A percentile compares a stretch with the other conserved stretches of the same genome.
Conservation (phyloP, 2,888 invertebrate species). For the Dioctria rufipes region DNA sequence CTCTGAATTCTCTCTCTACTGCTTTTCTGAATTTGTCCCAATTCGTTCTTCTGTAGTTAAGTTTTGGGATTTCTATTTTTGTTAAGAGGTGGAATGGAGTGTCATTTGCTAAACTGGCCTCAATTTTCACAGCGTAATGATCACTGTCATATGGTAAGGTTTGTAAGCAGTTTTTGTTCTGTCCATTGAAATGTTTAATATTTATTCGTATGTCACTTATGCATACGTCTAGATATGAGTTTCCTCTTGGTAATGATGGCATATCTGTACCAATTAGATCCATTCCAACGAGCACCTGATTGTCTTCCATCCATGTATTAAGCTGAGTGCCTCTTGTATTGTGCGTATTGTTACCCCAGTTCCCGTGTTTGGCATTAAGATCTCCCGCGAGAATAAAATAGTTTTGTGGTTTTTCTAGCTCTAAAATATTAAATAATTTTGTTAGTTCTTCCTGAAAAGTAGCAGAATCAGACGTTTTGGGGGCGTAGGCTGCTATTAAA, state of each 20-base stretch:
- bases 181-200: background rate
- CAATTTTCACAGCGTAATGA: background rate
- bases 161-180: background rate
- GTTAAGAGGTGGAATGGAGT: no score
- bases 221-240: background rate
- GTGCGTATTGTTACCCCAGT: slow-evolving; percentile 31
- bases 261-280: background rate
- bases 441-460: slow-evolving; percentile 17
- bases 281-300: background rate
- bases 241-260: background rate
- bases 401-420: slow-evolving; percentile 26
- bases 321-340: slow-evolving; percentile 16
- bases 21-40: no score
- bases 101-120: no score
- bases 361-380: slow-evolving; percentile 41
- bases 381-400: slow-evolving; percentile 47
- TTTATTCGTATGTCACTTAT: background rate
- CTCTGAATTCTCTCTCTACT: no score
- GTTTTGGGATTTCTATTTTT: no score
- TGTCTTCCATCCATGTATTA: slow-evolving; percentile 27
- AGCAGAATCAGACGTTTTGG: background rate
- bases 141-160: background rate
- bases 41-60: no score
- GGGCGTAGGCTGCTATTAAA: background rate
- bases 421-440: slow-evolving; percentile 24